These are phyloP conservation scores for Gryllus bimaculatus DNA, from an alignment of 1,140 invertebrate genomes.

Conservation along the genomic window DNA sequence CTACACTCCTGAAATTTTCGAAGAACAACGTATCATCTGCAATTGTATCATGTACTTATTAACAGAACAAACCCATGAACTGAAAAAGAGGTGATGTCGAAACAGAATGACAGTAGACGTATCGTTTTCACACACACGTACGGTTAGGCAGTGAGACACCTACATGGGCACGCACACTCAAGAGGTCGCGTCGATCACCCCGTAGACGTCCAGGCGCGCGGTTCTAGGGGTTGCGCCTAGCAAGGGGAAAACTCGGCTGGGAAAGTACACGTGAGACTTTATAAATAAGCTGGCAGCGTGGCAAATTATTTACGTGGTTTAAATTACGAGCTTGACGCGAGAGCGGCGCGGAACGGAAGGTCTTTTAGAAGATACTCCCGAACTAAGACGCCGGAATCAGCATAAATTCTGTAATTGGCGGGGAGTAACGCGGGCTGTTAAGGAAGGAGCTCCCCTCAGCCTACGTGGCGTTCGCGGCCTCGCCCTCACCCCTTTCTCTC, in stretches of 20 bases:
- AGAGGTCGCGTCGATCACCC: no score
- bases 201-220: no score
- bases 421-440: background rate
- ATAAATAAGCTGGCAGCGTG: slow-evolving; percentile 16
- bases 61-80: no score
- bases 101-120: no score
- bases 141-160: no score
- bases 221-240: background rate
- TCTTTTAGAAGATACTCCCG: background rate
- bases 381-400: slow-evolving; percentile 40
- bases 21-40: no score
- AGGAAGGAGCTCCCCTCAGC: background rate
- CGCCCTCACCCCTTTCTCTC: background rate
- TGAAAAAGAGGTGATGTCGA: no score
- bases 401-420: slow-evolving; percentile 40
- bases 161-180: no score
- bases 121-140: no score
- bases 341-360: background rate
- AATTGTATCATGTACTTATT: no score
- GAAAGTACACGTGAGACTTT: slow-evolving; percentile 17
- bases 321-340: slow-evolving; percentile 2
- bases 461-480: background rate
- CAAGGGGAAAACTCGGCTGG: background rate
- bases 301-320: slow-evolving; percentile 17
- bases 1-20: no score